These are phyloP conservation scores for Oreochromis tanganicae DNA, from an alignment of 2,113 vertebrate genomes.

Conservation along the genomic window DNA sequence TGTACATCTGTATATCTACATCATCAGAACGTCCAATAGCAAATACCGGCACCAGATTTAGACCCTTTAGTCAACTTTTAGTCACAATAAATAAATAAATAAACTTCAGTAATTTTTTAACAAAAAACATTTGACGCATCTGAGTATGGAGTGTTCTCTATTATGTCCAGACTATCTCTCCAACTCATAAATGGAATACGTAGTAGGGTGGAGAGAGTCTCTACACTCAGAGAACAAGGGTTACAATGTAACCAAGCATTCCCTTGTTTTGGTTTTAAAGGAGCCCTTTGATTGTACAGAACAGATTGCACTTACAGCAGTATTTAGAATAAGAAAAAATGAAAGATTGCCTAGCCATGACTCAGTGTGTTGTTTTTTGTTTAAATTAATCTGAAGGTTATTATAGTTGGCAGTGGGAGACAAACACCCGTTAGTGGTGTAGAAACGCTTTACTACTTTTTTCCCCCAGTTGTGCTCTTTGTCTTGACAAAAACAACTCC, in stretches of 20 bases:
- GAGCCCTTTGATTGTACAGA: slow-evolving; percentile 60
- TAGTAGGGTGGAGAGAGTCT: neutral
- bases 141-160: neutral
- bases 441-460: neutral
- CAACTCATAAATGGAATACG: neutral
- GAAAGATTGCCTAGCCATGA: neutral
- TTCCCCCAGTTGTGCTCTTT: neutral
- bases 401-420: neutral
- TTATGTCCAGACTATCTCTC: neutral
- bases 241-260: neutral
- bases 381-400: neutral
- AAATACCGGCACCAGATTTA: neutral
- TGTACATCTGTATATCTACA: neutral
- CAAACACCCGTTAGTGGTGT: neutral
- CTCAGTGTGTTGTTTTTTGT: neutral
- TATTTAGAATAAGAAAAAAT: neutral
- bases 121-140: neutral
- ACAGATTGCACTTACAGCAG: neutral
- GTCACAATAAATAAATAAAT: neutral
- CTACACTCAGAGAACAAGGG: neutral
- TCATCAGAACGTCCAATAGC: neutral
- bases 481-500: neutral
- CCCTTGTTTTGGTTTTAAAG: slow-evolving; percentile 38
- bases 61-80: neutral
- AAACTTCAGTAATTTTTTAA: neutral